Evolutionary conservation across 2,113 vertebrate species (phyloP), one percentile per base, ranked within the genome.

Genomic region (Plecotus auritus): DNA sequence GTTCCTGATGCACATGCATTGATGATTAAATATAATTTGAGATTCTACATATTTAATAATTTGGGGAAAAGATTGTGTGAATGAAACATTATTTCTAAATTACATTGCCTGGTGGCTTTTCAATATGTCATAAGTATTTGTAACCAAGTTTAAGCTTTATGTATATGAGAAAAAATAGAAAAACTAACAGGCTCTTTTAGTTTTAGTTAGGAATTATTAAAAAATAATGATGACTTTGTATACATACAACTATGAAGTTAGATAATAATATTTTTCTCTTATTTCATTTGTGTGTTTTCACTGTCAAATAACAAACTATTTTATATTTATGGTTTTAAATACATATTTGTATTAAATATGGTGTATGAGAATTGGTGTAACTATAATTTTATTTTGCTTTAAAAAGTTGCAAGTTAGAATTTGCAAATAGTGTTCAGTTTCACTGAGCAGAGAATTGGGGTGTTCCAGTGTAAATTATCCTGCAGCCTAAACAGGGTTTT

Each of bases 401-500:
- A 72, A 81, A 95, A 95, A 70, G 11, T 84, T 92, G 30, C 51
- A 74, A 85, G 37, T 91, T 28, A 85, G 54, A 96, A 96, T 96
- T 95, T 90, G 16, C 30, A 92, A 51, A 82, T 91, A 66, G 32
- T 28, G n/a, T 49, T 83, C 42, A 74, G 9, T 85, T 88, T 80
- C 80, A 84, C 40, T 40, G 13, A 42, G 73, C 32, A 47, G 47
- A 47, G 66, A 88, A 73, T 6, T 88, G 72, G 94, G 37, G 26
- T 88, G 9, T 74, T 90, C 35, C 32, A 6, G 8, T 61, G 6
- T 94, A 87, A 93, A 82, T 90, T 74, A 56, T 45, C 14, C 59
- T 70, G 28, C 9, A 91, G 32, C 14, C 74, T 91, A 42, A 32
- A 70, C 32, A 74, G 81, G 2, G 1, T 26, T 83, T 77, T 88